Evolutionary conservation across 2,113 vertebrate species (phyloP).

Genomic region (Perca fluviatilis): DNA sequence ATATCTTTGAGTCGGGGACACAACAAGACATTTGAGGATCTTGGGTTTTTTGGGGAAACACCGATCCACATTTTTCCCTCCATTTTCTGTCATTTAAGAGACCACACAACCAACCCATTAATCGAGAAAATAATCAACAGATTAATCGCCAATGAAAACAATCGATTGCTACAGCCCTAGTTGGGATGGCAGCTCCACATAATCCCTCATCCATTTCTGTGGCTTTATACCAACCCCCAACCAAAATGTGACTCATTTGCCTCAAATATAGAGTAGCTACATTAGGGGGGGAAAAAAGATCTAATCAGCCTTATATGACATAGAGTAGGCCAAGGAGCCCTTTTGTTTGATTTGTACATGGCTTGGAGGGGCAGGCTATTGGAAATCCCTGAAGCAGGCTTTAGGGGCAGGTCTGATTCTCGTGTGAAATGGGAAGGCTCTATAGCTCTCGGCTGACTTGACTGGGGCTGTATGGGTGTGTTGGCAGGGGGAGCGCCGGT

Average conservation of each 20-base stretch:
- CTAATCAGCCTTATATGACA: slow-evolving; percentile 83
- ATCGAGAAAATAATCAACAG: too few relatives aligned
- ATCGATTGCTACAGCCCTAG: too few relatives aligned
- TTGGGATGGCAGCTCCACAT: slow-evolving; percentile 41
- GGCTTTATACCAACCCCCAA: slow-evolving; percentile 56
- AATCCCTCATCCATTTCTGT: slow-evolving; percentile 60
- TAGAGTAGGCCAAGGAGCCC: slow-evolving; percentile 78
- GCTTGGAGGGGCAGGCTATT: slow-evolving; percentile 81
- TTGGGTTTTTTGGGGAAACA: too few relatives aligned
- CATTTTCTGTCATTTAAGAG: too few relatives aligned
- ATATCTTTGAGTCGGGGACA: too few relatives aligned
- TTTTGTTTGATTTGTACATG: slow-evolving; percentile 85
- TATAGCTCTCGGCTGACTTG: slow-evolving; percentile 86
- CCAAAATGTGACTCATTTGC: slow-evolving; percentile 71
- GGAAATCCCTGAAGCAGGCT: slow-evolving; percentile 87
- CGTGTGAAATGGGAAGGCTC: slow-evolving; percentile 86
- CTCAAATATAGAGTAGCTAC: slow-evolving; percentile 73
- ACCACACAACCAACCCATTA: too few relatives aligned
- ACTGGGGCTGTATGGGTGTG: slow-evolving; percentile 86
- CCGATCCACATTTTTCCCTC: too few relatives aligned
- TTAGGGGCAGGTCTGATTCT: slow-evolving; percentile 87
- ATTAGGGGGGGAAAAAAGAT: slow-evolving; percentile 68
- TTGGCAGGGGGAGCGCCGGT: slow-evolving; percentile 84
- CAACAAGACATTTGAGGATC: too few relatives aligned
- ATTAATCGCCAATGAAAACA: too few relatives aligned